Percentiles rank a stretch among this genome's conserved stretches.
Evolutionary conservation across 2,888 invertebrate genomes (phyloP).

Genomic region (Tipula helvola): DNA sequence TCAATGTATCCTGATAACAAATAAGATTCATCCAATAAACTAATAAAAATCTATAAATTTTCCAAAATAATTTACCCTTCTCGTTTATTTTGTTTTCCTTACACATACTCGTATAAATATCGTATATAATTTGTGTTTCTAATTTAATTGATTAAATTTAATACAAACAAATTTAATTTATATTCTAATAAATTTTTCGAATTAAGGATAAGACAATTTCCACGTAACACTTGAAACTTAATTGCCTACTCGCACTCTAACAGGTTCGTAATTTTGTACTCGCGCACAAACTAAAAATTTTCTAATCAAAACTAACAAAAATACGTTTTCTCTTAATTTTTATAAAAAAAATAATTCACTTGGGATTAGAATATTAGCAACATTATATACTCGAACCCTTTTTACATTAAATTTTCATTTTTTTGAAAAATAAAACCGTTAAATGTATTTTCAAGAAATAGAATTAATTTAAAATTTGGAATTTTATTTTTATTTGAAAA

Average conservation of each 20-base stretch:
- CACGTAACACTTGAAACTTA: not conserved
- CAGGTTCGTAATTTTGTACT: not conserved
- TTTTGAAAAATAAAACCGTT: not conserved
- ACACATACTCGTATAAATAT: too few species aligned
- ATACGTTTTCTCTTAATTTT: not conserved
- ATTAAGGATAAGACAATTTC: too few species aligned
- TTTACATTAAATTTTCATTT: not conserved
- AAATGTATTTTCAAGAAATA: not conserved
- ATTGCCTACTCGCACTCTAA: not conserved
- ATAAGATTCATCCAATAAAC: too few species aligned
- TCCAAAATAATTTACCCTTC: too few species aligned
- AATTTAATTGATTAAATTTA: too few species aligned
- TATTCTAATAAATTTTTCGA: too few species aligned
- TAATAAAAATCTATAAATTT: too few species aligned
- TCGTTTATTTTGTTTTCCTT: too few species aligned
- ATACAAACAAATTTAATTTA: too few species aligned
- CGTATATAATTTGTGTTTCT: too few species aligned
- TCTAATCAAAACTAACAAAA: not conserved
- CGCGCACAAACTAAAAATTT: not conserved
- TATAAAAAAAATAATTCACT: not conserved
- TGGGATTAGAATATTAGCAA: not conserved
- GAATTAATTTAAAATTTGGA: not conserved
- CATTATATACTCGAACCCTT: not conserved
- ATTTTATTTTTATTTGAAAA: not conserved
- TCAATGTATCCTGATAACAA: too few species aligned